Evolutionary conservation across 2,888 invertebrate genomes (phyloP).

Genomic region (Latrodectus elegans): DNA sequence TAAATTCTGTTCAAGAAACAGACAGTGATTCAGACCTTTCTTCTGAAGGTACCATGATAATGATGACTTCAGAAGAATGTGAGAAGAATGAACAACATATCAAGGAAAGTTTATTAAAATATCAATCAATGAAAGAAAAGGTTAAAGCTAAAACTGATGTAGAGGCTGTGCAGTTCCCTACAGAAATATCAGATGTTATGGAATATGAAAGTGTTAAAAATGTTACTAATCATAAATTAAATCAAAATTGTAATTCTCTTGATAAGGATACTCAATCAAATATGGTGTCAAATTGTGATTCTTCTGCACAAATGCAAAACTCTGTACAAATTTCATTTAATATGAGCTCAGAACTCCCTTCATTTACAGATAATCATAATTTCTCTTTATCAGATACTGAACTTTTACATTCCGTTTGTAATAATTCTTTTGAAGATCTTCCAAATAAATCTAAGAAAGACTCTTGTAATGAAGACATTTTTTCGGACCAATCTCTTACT

Average conservation of each 20-base stretch:
- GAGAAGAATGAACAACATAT: slow-evolving; percentile 70
- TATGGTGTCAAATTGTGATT: not conserved
- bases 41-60: slow-evolving; percentile 71
- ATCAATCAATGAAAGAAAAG: slow-evolving; percentile 49
- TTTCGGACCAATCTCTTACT: slow-evolving; percentile 22
- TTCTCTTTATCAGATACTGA: slow-evolving; percentile 31
- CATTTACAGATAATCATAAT: not conserved
- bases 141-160: not conserved
- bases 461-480: slow-evolving; percentile 17
- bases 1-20: slow-evolving; percentile 70
- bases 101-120: slow-evolving; percentile 48
- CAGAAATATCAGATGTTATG: not conserved
- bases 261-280: not conserved
- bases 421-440: slow-evolving; percentile 12
- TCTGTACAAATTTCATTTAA: not conserved
- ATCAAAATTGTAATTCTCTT: not conserved
- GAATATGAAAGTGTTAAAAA: not conserved
- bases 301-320: not conserved
- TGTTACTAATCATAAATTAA: not conserved
- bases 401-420: not conserved
- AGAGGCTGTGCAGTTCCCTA: not conserved
- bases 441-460: slow-evolving; percentile 23
- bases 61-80: slow-evolving; percentile 71
- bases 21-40: slow-evolving; percentile 70
- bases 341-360: not conserved